phyloP scores from a whole-genome alignment of 2,888 invertebrate species.

The Sepioteuthis lessoniana region DNA sequence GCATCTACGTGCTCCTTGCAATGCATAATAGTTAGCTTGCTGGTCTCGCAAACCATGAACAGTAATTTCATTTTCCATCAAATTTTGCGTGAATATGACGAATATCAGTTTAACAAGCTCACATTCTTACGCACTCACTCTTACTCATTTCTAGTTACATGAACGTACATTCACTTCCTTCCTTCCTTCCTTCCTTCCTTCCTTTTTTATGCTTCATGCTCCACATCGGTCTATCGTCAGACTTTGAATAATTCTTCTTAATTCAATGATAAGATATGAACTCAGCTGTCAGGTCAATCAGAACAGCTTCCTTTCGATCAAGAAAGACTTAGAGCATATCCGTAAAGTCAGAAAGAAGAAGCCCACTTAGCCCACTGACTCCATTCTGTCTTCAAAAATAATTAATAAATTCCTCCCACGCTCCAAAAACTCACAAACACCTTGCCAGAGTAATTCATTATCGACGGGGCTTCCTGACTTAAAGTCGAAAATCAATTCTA shows the following conservation, averaged over 20 bases:
- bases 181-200: background rate
- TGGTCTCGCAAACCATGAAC: too few species aligned
- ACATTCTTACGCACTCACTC: too few species aligned
- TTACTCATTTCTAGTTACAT: too few species aligned
- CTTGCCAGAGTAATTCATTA: background rate
- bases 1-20: too few species aligned
- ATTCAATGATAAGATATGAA: background rate
- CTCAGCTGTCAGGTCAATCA: background rate
- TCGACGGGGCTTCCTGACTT: background rate
- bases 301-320: background rate
- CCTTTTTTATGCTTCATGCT: background rate
- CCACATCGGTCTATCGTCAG: background rate
- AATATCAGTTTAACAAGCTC: too few species aligned
- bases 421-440: background rate
- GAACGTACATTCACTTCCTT: background rate
- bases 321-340: background rate
- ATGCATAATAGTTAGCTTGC: too few species aligned
- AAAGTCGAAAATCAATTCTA: background rate
- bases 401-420: background rate
- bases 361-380: too few species aligned
- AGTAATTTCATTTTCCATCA: too few species aligned
- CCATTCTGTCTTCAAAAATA: background rate
- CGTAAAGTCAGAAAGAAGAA: background rate
- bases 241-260: background rate
- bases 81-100: too few species aligned